phyloP scores from a whole-genome alignment of 2,888 invertebrate species.

The Euclidia mi region DNA sequence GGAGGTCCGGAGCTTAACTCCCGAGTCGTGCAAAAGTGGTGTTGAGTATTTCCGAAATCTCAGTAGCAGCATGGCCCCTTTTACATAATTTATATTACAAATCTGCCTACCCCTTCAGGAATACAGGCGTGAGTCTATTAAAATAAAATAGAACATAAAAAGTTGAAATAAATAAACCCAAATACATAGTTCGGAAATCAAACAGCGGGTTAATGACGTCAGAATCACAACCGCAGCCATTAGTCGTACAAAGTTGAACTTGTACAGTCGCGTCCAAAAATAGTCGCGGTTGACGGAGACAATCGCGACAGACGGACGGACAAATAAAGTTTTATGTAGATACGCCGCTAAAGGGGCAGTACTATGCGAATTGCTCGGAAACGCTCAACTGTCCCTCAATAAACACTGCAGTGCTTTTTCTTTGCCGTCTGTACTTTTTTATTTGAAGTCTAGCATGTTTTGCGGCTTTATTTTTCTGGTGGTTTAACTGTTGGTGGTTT shows the following conservation, averaged over 20 bases:
- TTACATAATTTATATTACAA: too few species aligned
- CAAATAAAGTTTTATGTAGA: conserved; percentile 66
- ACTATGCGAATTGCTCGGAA: conserved; percentile 45
- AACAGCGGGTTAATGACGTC: conserved; percentile 3
- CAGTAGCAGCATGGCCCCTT: too few species aligned
- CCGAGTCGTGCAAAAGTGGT: too few species aligned
- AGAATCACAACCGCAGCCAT: conserved; percentile 2
- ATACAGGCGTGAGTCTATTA: too few species aligned
- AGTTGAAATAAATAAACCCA: too few species aligned
- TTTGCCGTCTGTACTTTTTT: conserved; percentile 9
- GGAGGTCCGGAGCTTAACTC: too few species aligned
- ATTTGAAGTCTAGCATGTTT: conserved; percentile 8
- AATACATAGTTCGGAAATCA: background rate
- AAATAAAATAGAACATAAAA: too few species aligned
- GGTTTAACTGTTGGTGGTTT: background rate
- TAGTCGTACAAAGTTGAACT: conserved; percentile 28
- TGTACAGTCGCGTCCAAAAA: conserved; percentile 56
- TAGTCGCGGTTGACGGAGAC: conserved; percentile 59
- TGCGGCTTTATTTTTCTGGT: conserved; percentile 11
- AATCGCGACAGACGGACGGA: conserved; percentile 62
- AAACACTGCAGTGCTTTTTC: conserved; percentile 26
- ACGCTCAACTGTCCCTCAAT: conserved; percentile 43
- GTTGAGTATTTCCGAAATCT: too few species aligned
- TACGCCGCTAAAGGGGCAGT: conserved; percentile 59
- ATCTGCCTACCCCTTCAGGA: too few species aligned